Percentiles rank a stretch among this genome's conserved stretches.
Evolutionary conservation across 1,140 invertebrate species (phyloP).

Genomic region (Ostrea denselamellosa): DNA sequence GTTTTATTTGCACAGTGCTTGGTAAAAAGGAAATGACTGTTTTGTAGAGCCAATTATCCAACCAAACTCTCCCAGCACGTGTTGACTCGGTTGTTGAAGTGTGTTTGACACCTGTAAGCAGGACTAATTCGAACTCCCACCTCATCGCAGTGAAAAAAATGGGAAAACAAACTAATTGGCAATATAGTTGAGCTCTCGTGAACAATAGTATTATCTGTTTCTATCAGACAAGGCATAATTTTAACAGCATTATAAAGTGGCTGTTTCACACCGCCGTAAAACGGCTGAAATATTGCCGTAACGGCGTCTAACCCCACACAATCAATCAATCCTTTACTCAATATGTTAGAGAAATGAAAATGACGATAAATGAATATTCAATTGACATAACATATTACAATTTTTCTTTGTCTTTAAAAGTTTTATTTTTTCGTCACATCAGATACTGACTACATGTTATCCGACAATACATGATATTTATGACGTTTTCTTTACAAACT

Average conservation of each 20-base stretch:
- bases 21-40: conserved; percentile 4
- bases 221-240: neutral
- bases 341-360: neutral
- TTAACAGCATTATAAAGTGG: neutral
- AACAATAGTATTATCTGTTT: conserved; percentile 2
- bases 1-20: conserved; percentile 9
- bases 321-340: neutral
- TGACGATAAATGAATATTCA: neutral
- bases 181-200: neutral
- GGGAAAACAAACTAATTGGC: neutral
- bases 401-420: neutral
- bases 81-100: conserved; percentile 13
- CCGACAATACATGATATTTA: neutral
- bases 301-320: no score
- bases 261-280: no score
- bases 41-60: conserved; percentile 24
- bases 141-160: neutral
- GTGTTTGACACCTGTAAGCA: conserved; percentile 20
- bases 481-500: neutral
- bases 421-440: neutral
- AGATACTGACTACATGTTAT: neutral
- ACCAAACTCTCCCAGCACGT: neutral
- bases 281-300: no score
- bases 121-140: neutral
- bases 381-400: neutral